phyloP scores from a whole-genome alignment of 2,888 invertebrate genomes.

The Synergus japonicus region DNA sequence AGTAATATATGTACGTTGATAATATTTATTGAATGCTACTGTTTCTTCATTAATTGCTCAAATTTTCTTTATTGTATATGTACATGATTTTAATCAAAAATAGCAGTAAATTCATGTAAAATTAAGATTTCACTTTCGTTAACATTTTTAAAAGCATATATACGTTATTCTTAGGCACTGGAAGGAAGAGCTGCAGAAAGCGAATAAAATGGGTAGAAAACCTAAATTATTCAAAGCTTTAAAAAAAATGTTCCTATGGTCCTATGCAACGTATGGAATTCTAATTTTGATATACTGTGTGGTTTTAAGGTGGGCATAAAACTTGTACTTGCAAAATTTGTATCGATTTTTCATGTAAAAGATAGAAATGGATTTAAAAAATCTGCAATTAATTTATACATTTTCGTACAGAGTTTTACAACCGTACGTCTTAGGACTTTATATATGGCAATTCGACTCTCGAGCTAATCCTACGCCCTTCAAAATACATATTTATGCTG shows the following conservation, averaged over 20 bases:
- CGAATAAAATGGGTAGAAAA: conserved; percentile 78
- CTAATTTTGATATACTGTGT: conserved; percentile 80
- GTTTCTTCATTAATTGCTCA: too few species aligned
- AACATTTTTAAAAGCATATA: too few species aligned
- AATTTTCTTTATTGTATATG: too few species aligned
- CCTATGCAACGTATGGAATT: conserved; percentile 81
- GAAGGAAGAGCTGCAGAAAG: conserved; percentile 80
- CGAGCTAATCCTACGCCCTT: conserved; percentile 77
- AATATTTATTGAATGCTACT: too few species aligned
- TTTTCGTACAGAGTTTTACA: conserved; percentile 80
- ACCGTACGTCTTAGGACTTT: conserved; percentile 81
- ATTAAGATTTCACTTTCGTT: too few species aligned
- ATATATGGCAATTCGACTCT: conserved; percentile 83
- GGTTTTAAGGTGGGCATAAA: conserved; percentile 78
- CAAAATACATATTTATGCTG: conserved; percentile 84
- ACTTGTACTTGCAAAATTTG: too few species aligned
- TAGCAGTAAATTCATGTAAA: too few species aligned
- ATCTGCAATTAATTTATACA: conserved; percentile 26
- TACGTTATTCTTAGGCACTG: conserved; percentile 78
- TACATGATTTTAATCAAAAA: too few species aligned
- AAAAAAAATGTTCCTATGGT: conserved; percentile 81
- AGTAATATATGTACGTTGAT: too few species aligned
- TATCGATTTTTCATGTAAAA: too few species aligned
- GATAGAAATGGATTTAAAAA: too few species aligned
- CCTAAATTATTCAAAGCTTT: conserved; percentile 83